phyloP scores from a whole-genome alignment of 2,888 invertebrate species.

The Hypolimnas misippus region DNA sequence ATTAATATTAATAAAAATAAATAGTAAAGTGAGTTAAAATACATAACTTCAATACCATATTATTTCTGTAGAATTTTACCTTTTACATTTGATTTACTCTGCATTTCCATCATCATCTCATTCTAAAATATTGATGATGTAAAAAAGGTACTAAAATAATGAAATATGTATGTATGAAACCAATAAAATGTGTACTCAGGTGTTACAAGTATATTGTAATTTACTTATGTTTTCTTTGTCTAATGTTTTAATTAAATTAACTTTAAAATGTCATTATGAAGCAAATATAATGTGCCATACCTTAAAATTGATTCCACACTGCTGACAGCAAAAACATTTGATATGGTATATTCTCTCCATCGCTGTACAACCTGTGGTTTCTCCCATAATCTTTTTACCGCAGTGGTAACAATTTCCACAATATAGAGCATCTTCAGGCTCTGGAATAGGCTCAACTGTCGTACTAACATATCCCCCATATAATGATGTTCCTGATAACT shows the following conservation, averaged over 20 bases:
- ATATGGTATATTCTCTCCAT: constrained; percentile 99
- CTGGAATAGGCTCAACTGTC: constrained; percentile 92
- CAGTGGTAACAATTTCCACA: constrained; percentile 97
- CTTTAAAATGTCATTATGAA: not conserved
- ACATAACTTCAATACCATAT: too few species aligned
- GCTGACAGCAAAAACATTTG: constrained; percentile 96
- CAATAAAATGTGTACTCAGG: too few species aligned
- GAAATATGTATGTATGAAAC: too few species aligned
- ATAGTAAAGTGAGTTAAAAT: too few species aligned
- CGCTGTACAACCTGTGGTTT: constrained; percentile 98
- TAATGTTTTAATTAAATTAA: not conserved
- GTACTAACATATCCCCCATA: constrained; percentile 86
- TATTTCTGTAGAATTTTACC: too few species aligned
- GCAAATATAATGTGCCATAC: constrained; percentile 61
- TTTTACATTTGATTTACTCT: too few species aligned
- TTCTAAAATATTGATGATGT: too few species aligned
- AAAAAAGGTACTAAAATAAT: too few species aligned
- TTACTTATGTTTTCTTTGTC: not conserved
- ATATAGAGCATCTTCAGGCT: constrained; percentile 87
- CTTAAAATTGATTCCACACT: constrained; percentile 93
- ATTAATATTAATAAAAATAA: too few species aligned
- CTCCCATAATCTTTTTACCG: constrained; percentile 95
- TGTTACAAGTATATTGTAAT: too few species aligned
- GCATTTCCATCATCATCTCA: too few species aligned
- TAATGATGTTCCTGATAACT: constrained; percentile 84